These are phyloP conservation scores for Himalopsyche japonica DNA, from an alignment of 2,888 invertebrate species.

Conservation along the genomic window DNA sequence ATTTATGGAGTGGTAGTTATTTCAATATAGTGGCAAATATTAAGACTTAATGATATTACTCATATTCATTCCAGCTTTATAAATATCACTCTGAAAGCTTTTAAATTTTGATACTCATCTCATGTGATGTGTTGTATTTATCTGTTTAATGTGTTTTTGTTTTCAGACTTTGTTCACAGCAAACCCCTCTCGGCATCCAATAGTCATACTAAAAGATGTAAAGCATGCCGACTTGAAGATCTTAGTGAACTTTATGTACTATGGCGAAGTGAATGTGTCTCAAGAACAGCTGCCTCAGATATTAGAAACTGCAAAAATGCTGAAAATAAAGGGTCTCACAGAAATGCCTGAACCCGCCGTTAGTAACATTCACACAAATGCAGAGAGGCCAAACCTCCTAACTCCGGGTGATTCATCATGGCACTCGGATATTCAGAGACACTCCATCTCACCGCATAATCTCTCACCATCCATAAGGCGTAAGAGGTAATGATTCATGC, in stretches of 20 bases:
- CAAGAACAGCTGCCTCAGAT: conserved; percentile 83
- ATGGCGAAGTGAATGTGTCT: conserved; percentile 89
- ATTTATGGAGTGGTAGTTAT: no score
- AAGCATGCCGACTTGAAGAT: conserved; percentile 83
- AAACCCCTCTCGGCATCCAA: conserved; percentile 87
- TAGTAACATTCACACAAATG: neutral
- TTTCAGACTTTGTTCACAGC: conserved; percentile 78
- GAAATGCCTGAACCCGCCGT: conserved; percentile 80
- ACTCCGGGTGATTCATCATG: conserved; percentile 62
- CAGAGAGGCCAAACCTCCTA: conserved; percentile 57
- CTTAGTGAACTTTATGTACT: conserved; percentile 92
- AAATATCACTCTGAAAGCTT: no score
- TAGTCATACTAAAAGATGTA: conserved; percentile 87
- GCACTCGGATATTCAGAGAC: conserved; percentile 61
- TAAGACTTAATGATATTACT: no score
- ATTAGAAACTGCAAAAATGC: conserved; percentile 80
- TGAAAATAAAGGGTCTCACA: conserved; percentile 86
- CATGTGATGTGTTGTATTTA: neutral
- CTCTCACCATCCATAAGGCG: conserved; percentile 58
- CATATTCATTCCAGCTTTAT: no score
- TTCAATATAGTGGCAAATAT: no score
- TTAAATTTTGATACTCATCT: neutral
- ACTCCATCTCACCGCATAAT: conserved; percentile 66
- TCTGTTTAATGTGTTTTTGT: conserved; percentile 22
- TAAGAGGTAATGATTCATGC: conserved; percentile 55